phyloP scores from a whole-genome alignment of 2,113 vertebrate species.

The Trematocara stigmaticum region DNA sequence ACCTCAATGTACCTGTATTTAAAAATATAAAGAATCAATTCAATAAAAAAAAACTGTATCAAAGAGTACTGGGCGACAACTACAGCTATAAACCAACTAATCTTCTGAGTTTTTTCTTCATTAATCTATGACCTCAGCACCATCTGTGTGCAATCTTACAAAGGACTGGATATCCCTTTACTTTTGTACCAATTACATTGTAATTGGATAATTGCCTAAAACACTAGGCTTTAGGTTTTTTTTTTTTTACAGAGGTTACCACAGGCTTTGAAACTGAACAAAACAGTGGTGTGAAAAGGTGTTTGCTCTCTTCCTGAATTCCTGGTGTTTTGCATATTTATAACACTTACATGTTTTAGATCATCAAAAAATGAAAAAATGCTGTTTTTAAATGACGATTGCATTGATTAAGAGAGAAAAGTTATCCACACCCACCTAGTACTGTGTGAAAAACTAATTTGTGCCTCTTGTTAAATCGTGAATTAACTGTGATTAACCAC shows the following conservation, averaged over 20 bases:
- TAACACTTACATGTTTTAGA: neutral
- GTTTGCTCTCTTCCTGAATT: neutral
- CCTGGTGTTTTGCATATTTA: neutral
- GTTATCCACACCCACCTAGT: neutral
- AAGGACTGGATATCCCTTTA: neutral
- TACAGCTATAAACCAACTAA: neutral
- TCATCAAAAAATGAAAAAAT: neutral
- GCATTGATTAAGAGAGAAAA: neutral
- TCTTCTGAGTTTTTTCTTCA: neutral
- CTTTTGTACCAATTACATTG: neutral
- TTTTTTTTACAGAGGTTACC: neutral
- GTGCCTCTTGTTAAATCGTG: neutral
- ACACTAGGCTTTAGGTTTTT: neutral
- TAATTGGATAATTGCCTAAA: neutral
- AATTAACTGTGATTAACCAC: neutral
- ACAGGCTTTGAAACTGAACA: neutral
- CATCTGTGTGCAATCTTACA: neutral
- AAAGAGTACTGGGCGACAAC: neutral
- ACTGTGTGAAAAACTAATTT: rapidly evolving
- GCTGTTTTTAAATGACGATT: neutral
- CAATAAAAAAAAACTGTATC: neutral
- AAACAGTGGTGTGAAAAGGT: rapidly evolving
- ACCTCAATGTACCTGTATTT: neutral
- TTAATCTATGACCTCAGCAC: neutral
- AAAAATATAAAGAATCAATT: neutral